Percentiles rank a stretch among this genome's conserved stretches.
These are phyloP conservation scores for Microtus pennsylvanicus DNA, from an alignment of 2,113 vertebrate species.

Conservation along the genomic window DNA sequence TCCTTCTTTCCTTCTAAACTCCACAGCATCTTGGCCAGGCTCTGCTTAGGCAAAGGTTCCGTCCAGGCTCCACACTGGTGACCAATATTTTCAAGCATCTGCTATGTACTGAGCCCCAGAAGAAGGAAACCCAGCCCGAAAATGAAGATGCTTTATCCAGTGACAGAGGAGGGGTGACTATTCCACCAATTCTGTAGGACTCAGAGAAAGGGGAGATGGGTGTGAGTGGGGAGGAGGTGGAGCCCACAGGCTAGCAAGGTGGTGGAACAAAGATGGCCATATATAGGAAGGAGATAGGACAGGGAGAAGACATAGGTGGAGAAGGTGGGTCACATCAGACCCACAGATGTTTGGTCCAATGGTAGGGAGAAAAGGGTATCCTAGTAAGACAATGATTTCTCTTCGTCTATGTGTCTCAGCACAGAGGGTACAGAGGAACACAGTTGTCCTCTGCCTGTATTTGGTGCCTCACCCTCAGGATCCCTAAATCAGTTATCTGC, in stretches of 20 bases:
- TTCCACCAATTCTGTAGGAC: neutral
- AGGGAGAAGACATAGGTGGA: neutral
- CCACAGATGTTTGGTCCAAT: neutral
- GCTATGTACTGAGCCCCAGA: neutral
- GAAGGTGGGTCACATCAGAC: neutral
- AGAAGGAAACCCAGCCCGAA: neutral
- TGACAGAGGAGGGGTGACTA: neutral
- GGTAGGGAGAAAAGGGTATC: neutral
- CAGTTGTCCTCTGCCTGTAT: neutral
- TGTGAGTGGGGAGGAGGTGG: neutral
- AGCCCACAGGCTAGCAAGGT: neutral
- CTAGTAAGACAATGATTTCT: neutral
- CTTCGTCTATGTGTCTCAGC: accelerated
- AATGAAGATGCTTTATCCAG: neutral
- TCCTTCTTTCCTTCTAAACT: neutral
- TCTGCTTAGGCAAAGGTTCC: neutral
- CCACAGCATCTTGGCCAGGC: neutral
- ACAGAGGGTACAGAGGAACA: neutral
- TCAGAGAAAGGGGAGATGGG: neutral
- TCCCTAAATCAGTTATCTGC: neutral
- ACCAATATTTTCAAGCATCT: neutral
- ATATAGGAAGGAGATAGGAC: neutral
- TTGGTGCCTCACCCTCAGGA: neutral
- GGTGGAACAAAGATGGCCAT: neutral
- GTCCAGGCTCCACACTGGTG: neutral